A percentile compares a stretch with the other conserved stretches of the same genome.
These are phyloP conservation scores for Aleadryas rufinucha DNA, from an alignment of 2,113 vertebrate genomes.

Conservation along the genomic window DNA sequence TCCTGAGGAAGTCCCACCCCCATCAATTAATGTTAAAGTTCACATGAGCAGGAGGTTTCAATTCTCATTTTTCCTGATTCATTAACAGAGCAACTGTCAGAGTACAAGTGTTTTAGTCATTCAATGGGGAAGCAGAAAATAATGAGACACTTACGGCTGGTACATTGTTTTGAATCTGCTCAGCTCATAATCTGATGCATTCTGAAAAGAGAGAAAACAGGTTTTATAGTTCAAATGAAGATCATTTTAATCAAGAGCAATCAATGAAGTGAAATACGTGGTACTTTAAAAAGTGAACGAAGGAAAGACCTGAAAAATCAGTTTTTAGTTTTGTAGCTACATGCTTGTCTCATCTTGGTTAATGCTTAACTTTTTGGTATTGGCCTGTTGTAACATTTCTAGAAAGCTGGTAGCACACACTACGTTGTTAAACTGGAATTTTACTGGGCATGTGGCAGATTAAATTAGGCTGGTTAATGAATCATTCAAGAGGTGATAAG, in stretches of 20 bases:
- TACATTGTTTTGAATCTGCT: slow-evolving; percentile 78
- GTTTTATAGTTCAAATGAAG: not conserved
- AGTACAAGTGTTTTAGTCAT: not conserved
- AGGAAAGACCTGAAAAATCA: not conserved
- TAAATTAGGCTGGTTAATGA: slow-evolving; percentile 52
- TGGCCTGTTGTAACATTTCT: not conserved
- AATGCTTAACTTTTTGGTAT: slow-evolving; percentile 54
- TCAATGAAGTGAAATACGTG: not conserved
- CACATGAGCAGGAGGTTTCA: not conserved
- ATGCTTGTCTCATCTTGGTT: not conserved
- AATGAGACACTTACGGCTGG: slow-evolving; percentile 76
- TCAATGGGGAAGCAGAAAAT: not conserved
- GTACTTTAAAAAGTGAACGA: not conserved
- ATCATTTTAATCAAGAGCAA: not conserved
- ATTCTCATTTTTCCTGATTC: not conserved
- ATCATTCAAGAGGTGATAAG: slow-evolving; percentile 1
- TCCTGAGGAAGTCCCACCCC: not conserved
- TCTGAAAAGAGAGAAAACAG: slow-evolving; percentile 69
- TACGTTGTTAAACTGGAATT: not conserved
- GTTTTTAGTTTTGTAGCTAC: not conserved
- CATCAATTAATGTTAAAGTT: not conserved
- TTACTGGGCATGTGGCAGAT: not conserved
- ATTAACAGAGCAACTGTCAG: not conserved
- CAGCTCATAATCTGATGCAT: slow-evolving; percentile 69
- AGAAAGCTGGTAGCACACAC: not conserved